Conservation (phyloP, 2,113 vertebrate species). For the Vidua macroura region DNA sequence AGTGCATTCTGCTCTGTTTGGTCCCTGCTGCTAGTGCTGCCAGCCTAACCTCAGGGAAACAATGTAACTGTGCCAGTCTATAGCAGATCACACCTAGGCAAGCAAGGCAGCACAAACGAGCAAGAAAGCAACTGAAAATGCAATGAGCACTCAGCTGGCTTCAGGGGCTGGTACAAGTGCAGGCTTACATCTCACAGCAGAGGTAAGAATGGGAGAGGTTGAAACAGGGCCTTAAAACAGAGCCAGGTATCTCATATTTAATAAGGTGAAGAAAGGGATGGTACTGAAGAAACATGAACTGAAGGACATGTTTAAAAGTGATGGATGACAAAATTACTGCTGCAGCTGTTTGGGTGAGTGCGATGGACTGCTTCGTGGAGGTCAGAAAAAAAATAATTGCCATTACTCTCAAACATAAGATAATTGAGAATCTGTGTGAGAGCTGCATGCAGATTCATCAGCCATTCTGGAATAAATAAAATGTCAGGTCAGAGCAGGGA, state of each 20-base stretch:
- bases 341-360: background rate
- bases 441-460: background rate
- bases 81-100: background rate
- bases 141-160: background rate
- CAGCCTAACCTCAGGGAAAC: background rate
- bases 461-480: background rate
- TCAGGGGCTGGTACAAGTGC: background rate
- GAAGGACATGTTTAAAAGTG: background rate
- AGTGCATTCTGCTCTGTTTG: background rate
- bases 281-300: background rate
- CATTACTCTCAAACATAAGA: background rate
- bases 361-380: background rate
- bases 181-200: background rate
- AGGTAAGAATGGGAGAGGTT: background rate
- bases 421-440: background rate
- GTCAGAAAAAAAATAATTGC: background rate
- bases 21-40: background rate
- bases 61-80: background rate
- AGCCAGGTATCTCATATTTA: background rate
- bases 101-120: background rate
- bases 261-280: background rate
- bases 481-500: background rate
- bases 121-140: background rate
- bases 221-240: background rate
- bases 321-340: background rate